phyloP scores from a whole-genome alignment of 2,113 vertebrate species.

The Hippolais icterina region DNA sequence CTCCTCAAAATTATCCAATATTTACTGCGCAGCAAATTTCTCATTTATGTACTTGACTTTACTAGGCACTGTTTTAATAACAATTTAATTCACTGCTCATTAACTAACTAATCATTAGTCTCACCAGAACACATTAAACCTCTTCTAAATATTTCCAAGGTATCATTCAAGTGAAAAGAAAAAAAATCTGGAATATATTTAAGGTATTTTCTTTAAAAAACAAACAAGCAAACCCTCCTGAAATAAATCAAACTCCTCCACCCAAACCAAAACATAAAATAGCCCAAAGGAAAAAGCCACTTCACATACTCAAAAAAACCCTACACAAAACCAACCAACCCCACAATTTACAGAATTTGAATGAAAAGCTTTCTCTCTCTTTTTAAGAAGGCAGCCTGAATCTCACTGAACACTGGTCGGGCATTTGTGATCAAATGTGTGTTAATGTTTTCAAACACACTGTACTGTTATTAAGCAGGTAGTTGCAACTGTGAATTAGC shows the following conservation, averaged over 20 bases:
- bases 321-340: not conserved
- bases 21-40: not conserved
- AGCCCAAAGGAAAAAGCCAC: not conserved
- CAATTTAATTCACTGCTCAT: not conserved
- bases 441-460: not conserved
- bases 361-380: not conserved
- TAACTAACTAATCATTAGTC: not conserved
- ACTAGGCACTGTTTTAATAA: not conserved
- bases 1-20: not conserved
- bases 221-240: not conserved
- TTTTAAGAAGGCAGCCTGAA: not conserved
- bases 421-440: not conserved
- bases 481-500: not conserved
- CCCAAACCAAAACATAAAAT: not conserved
- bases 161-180: not conserved
- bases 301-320: not conserved
- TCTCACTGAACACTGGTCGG: not conserved
- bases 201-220: not conserved
- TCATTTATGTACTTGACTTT: not conserved
- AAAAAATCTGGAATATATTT: not conserved
- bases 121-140: rapidly evolving
- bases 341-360: not conserved
- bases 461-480: not conserved
- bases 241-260: not conserved
- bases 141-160: not conserved